Percentiles rank a stretch among this genome's conserved stretches.
Evolutionary conservation across 2,797 vertebrate species (phyloP).

Genomic region (Leuciscus waleckii): DNA sequence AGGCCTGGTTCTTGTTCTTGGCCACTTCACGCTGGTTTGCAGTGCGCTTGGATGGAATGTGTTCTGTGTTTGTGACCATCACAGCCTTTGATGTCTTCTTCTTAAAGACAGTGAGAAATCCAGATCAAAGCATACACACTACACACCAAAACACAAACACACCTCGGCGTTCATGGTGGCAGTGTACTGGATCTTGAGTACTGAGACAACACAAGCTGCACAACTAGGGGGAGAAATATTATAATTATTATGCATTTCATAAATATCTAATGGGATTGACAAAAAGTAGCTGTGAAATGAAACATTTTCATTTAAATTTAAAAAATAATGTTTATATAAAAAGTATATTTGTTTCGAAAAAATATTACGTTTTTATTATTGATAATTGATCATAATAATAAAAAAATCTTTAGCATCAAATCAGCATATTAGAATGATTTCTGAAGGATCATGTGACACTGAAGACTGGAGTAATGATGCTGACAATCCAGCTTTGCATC

Average conservation of each 20-base stretch:
- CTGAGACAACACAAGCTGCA: neutral
- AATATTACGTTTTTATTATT: neutral
- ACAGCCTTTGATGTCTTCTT: constrained; percentile 86
- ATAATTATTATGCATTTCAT: neutral
- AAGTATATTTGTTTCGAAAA: neutral
- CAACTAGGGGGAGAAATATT: neutral
- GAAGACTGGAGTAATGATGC: neutral
- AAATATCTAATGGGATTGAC: neutral
- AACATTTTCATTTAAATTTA: neutral
- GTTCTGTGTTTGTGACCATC: constrained; percentile 87
- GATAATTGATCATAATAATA: neutral
- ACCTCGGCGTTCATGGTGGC: neutral
- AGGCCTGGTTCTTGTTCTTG: constrained; percentile 95
- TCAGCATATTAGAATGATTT: neutral
- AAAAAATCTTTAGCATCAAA: neutral
- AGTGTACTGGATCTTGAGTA: neutral
- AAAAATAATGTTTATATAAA: neutral
- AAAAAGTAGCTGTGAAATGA: neutral
- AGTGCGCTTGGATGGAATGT: constrained; percentile 92
- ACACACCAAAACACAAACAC: no score
- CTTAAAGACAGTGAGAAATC: constrained; percentile 82
- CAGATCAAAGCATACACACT: neutral
- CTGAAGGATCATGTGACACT: neutral
- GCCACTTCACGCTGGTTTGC: constrained; percentile 95
- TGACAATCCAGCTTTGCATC: neutral